Conservation (phyloP, 2,113 vertebrate genomes). For the Emydocephalus ijimae region DNA sequence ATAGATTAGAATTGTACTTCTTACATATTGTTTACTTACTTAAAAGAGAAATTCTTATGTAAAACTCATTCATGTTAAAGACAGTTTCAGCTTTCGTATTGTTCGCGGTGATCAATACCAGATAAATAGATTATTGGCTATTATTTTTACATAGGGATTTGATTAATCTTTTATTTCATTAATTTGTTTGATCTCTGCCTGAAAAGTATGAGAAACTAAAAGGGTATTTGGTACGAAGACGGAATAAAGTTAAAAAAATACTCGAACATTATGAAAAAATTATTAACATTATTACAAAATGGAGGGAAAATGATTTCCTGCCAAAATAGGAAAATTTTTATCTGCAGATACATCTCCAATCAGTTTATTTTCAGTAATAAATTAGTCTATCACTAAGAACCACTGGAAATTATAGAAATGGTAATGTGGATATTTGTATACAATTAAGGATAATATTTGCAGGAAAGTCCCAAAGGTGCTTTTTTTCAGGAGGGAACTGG, state of each 20-base stretch:
- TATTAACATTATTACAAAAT: neutral
- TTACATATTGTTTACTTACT: conserved; percentile 35
- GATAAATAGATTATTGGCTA: conserved; percentile 23
- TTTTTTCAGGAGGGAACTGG: too few relatives aligned
- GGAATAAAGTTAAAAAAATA: neutral
- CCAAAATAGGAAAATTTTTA: neutral
- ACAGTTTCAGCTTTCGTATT: conserved; percentile 4
- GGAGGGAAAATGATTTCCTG: neutral
- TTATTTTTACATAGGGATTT: neutral
- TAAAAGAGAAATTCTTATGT: conserved; percentile 22
- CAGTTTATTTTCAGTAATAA: too few relatives aligned
- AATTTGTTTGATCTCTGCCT: neutral
- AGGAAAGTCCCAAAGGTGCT: too few relatives aligned
- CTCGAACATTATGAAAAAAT: neutral
- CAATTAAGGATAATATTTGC: too few relatives aligned
- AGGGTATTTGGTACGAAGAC: conserved; percentile 7
- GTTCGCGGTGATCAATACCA: conserved; percentile 36
- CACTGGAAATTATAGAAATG: too few relatives aligned
- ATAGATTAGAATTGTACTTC: neutral
- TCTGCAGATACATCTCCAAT: neutral
- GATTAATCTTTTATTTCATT: neutral
- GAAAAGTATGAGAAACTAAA: neutral
- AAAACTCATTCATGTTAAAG: conserved; percentile 15
- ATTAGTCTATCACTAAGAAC: too few relatives aligned
- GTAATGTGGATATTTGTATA: too few relatives aligned